Base-by-base conservation (phyloP, 2,888 invertebrate species). In the Amiota mariae region DNA sequence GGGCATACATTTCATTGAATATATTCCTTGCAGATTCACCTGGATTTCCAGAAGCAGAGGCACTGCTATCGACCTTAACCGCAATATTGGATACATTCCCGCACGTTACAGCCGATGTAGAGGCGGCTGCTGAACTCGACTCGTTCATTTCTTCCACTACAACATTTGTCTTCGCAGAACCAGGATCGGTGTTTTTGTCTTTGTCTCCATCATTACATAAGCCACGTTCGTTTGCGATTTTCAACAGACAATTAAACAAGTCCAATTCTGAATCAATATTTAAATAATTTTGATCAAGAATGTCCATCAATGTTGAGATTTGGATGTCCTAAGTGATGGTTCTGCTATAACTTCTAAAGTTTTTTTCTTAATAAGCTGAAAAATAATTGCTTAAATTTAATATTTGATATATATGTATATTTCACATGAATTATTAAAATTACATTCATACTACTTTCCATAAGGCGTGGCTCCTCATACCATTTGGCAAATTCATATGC, bases 391-490 rank as follows among this genome's bases (percentile, higher is more conserved):
- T 24, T 24, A 1, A 24, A 3, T 24, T 3, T n/a, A n/a, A 24
- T 2, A 24, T 3, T 70, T 54, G 10, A 10, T 2, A 54, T 48
- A 15, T 8, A 1, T 66, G 8, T 2, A 54, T 48, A 15, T 8
- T 2, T 66, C 3, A 24, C 24, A 2, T 24, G 24, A 24, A 24
- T 3, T n/a, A n/a, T n/a, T n/a, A n/a, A n/a, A n/a, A n/a, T 78
- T 85, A 94, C 94, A 91, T 93, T 93, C 87, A 96, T 91, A 88
- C 96, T 96, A 87, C 95, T 95, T 48, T 95, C 94, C 93, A 95
- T 94, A 0, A 96, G 90, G 2, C 93, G 92, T 75, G 94, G 94
- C 85, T 96, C 96, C 76, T 96, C 96, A 89, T 96, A 96, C 0
- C 96, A 90, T 78, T 94, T 93, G 0, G 96, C 96, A 91, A 96